Base-by-base conservation (phyloP, 2,888 invertebrate species). In the Disparrhopalites patrizii region DNA sequence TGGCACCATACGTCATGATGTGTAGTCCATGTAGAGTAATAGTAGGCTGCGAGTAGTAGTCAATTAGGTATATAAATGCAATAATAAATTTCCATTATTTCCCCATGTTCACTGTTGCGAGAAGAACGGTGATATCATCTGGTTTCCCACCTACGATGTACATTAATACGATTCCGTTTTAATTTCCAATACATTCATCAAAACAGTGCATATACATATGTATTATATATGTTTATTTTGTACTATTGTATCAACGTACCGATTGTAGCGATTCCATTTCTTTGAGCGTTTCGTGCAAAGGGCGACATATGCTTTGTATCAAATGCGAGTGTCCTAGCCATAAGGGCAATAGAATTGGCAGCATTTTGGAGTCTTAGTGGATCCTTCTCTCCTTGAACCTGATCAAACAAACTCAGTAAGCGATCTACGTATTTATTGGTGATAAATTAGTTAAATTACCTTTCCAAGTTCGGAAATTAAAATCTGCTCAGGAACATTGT, bases 301-400 rank as follows among this genome's bases (percentile, higher is more conserved):
- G 97, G 97, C 70, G 96, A 96, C 84, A 95, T 87, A 79, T 93
- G 95, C 77, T 90, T 90, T 76, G 91, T 90, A 80, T 98, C 97
- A 78, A 94, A 92, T 50, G 96, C 94, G 62, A 97, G 84, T 77
- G 90, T 90, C 73, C 95, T 85, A 36, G 98, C 97, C 88, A 95
- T 93, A 83, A 93, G 87, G 31, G 96, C 97, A 79, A 98, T 89
- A 62, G 92, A 88, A 81, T 96, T 95, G 69, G 95, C 96, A 68
- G 93, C 92, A 76, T 87, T 88, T 81, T 96, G 95, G 75, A 96
- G 83, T 76, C 85, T 84, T 71, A 85, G 83, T 51, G 90, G 85
- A 80, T 90, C 90, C 60, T 73, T 73, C 55, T 72, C 70, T 52
- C 72, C 72, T 69, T 73, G 67, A 28, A 72, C 65, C 72, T 72